These are phyloP conservation scores for Furcula furcula DNA, from an alignment of 2,888 invertebrate genomes.

Conservation along the genomic window DNA sequence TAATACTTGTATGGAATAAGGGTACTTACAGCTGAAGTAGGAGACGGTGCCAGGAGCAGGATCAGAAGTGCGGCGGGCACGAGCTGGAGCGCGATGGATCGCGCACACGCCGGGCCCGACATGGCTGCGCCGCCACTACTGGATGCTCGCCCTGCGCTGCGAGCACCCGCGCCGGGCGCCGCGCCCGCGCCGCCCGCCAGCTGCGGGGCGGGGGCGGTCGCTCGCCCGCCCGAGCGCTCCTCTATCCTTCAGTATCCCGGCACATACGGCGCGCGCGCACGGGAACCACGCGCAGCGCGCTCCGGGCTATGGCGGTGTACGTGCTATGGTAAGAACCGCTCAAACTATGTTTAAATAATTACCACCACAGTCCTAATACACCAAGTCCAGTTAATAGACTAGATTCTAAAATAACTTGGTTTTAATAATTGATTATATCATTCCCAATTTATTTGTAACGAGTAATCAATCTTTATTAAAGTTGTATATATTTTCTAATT, in stretches of 20 bases:
- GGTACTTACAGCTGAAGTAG: slow-evolving; percentile 65
- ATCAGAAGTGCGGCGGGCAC: slow-evolving; percentile 60
- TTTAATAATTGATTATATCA: too few species aligned
- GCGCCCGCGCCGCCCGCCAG: slow-evolving; percentile 35
- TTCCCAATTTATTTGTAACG: too few species aligned
- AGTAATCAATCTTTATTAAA: slow-evolving; percentile 1
- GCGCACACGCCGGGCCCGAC: slow-evolving; percentile 79
- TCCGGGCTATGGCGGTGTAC: slow-evolving; percentile 76
- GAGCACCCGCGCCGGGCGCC: slow-evolving; percentile 39
- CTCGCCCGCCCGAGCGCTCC: slow-evolving; percentile 61
- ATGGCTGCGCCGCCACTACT: slow-evolving; percentile 78
- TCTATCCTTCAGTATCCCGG: slow-evolving; percentile 78
- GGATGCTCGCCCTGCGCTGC: slow-evolving; percentile 63
- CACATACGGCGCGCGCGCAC: slow-evolving; percentile 79
- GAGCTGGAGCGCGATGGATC: slow-evolving; percentile 59
- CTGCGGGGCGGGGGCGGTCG: slow-evolving; percentile 61
- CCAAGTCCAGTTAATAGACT: too few species aligned
- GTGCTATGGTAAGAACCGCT: slow-evolving; percentile 68
- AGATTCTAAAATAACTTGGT: too few species aligned
- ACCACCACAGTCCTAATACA: too few species aligned
- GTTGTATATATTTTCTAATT: slow-evolving; percentile 2
- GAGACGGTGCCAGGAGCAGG: slow-evolving; percentile 47
- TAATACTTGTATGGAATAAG: slow-evolving; percentile 9
- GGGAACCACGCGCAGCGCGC: slow-evolving; percentile 76
- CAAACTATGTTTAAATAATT: too few species aligned